Evolutionary conservation across 1,140 invertebrate genomes (phyloP).

Genomic region (Chrysopa pallens): DNA sequence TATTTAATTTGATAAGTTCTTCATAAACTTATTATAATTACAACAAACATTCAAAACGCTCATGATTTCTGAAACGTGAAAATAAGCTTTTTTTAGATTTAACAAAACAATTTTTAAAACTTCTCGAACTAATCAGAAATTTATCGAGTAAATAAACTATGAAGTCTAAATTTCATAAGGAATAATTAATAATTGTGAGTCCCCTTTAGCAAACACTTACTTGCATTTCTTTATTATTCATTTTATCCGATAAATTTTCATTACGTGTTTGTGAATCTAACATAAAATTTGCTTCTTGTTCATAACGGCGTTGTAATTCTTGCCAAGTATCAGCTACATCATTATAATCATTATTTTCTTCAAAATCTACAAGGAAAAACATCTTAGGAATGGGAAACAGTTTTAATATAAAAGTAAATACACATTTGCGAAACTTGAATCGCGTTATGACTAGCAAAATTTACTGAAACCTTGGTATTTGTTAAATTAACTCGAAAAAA

Average conservation of each 20-base stretch:
- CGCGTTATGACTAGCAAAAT: not conserved
- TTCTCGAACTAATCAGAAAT: too few species aligned
- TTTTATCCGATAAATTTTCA: not conserved
- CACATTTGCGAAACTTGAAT: not conserved
- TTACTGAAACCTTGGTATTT: not conserved
- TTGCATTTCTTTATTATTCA: too few species aligned
- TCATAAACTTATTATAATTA: too few species aligned
- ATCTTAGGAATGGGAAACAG: not conserved
- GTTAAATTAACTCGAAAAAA: not conserved
- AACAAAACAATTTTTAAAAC: too few species aligned
- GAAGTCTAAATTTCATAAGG: too few species aligned
- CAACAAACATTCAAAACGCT: too few species aligned
- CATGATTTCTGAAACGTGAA: too few species aligned
- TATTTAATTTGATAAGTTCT: too few species aligned
- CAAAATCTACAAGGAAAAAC: slow-evolving; percentile 17
- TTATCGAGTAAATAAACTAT: too few species aligned
- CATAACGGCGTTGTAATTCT: slow-evolving; percentile 39
- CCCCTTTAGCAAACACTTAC: too few species aligned
- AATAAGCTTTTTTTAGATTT: too few species aligned
- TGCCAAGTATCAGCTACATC: slow-evolving; percentile 39
- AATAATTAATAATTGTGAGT: too few species aligned
- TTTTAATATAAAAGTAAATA: slow-evolving; percentile 1
- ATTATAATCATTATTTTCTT: slow-evolving; percentile 30
- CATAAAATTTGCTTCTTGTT: slow-evolving; percentile 44
- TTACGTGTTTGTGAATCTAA: slow-evolving; percentile 38